Conservation (phyloP, 2,797 vertebrate genomes). For the Tokudaia tokunoshimensis region DNA sequence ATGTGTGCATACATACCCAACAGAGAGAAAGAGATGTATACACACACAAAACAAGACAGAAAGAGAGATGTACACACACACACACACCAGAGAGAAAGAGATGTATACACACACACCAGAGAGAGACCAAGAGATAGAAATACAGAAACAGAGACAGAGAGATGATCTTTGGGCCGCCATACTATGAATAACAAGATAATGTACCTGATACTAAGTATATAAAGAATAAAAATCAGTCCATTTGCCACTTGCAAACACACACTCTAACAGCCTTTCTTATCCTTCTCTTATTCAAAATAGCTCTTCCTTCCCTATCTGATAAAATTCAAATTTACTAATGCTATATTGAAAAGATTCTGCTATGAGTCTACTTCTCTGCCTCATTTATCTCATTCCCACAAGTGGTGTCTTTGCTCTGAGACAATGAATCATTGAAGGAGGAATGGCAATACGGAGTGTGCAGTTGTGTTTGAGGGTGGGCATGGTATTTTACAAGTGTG, state of each 20-base stretch:
- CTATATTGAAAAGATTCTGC: neutral
- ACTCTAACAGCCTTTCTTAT: neutral
- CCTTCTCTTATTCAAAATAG: neutral
- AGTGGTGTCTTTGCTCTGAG: neutral
- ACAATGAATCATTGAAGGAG: neutral
- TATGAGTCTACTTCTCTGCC: neutral
- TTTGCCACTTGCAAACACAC: neutral
- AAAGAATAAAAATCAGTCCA: neutral
- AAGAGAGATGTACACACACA: too few relatives aligned
- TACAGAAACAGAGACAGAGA: neutral
- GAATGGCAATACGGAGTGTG: neutral
- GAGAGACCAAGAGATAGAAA: too few relatives aligned
- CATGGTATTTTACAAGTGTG: neutral
- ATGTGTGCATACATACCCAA: too few relatives aligned
- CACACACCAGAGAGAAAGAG: too few relatives aligned
- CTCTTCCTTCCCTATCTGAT: neutral
- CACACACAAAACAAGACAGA: too few relatives aligned
- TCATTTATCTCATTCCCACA: neutral
- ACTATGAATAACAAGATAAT: too few relatives aligned
- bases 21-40: too few relatives aligned
- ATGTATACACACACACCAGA: too few relatives aligned
- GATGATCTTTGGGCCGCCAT: neutral
- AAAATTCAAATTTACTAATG: slow-evolving; percentile 1
- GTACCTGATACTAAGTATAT: neutral
- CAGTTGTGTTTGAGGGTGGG: too few relatives aligned